Evolutionary conservation across 2,888 invertebrate species (phyloP).

Genomic region (Drosophila yooni): DNA sequence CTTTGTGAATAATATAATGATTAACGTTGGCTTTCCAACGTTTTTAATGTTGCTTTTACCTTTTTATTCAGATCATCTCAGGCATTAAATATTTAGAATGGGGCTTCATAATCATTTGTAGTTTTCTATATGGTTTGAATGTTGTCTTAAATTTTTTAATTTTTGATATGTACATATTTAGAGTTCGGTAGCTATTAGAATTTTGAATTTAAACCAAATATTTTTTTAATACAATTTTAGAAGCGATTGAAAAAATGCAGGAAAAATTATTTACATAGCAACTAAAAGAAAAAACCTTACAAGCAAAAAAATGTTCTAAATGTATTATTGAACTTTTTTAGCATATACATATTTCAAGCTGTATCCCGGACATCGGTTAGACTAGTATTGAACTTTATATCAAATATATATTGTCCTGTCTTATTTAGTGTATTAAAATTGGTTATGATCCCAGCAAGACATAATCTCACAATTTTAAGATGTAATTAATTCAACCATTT

Average conservation of each 20-base stretch:
- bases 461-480: neutral
- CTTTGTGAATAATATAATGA: constrained; percentile 45
- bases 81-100: neutral
- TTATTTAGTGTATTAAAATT: neutral
- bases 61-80: constrained; percentile 17
- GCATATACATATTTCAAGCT: neutral
- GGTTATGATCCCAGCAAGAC: neutral
- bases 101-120: neutral
- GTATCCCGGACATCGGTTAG: neutral
- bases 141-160: neutral
- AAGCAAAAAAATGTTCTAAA: neutral
- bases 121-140: neutral
- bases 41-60: constrained; percentile 27
- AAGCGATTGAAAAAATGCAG: neutral
- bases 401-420: neutral
- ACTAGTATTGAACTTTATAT: neutral
- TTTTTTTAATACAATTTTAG: neutral
- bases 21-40: constrained; percentile 29
- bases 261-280: neutral
- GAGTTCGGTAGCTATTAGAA: neutral
- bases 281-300: neutral
- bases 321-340: neutral
- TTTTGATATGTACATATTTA: neutral
- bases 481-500: neutral
- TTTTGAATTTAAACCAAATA: neutral